phyloP scores from a whole-genome alignment of 2,797 vertebrate species.

The Labeo calbasu region DNA sequence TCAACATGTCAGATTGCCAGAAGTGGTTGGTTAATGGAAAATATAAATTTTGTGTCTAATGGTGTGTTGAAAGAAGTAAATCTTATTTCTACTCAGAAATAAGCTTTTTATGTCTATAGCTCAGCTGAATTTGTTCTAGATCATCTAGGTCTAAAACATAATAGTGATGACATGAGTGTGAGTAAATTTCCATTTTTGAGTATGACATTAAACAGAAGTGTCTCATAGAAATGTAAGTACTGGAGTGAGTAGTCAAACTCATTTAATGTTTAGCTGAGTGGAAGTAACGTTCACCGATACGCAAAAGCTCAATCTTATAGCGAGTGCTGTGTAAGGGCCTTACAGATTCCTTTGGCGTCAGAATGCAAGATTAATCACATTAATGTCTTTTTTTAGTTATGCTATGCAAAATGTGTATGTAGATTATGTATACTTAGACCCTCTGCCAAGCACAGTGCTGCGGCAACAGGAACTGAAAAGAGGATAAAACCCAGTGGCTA shows the following conservation, averaged over 20 bases:
- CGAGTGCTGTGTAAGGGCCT: slow-evolving; percentile 7
- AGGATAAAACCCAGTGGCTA: not conserved
- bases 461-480: not conserved
- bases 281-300: slow-evolving; percentile 2
- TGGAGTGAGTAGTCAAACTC: not conserved
- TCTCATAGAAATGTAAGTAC: slow-evolving; percentile 28
- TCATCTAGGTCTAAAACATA: not conserved
- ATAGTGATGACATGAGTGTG: too few species aligned
- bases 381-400: slow-evolving; percentile 39
- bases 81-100: too few species aligned
- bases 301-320: slow-evolving; percentile 26
- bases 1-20: not conserved
- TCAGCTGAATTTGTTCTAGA: not conserved
- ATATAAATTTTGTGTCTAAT: not conserved
- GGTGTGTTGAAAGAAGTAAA: not conserved
- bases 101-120: not conserved
- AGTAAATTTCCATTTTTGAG: not conserved
- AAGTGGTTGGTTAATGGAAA: not conserved
- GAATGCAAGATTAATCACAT: slow-evolving; percentile 46
- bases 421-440: not conserved
- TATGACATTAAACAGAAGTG: not conserved
- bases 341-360: slow-evolving; percentile 10
- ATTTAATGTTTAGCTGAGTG: slow-evolving; percentile 35
- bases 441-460: not conserved
- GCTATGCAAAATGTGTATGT: not conserved